Conservation (phyloP, 2,888 invertebrate species). For the Scaptomyza polygonia region DNA sequence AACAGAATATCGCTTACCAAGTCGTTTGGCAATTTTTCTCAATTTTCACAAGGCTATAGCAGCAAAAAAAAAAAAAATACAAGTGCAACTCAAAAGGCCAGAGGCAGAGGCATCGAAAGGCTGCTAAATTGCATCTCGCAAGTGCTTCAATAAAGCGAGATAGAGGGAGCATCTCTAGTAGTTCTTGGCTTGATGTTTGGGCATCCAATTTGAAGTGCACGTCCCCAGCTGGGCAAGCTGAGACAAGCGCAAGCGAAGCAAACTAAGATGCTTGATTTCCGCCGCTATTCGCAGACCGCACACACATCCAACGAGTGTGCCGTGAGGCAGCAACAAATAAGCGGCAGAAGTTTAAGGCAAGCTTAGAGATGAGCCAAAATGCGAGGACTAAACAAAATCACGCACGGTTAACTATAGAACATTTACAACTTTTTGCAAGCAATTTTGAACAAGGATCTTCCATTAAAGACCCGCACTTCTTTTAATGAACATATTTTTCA, state of each 20-base stretch:
- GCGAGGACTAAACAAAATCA: background rate
- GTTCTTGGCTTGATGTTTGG: slow-evolving; percentile 63
- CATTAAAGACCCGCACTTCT: too few species aligned
- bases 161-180: background rate
- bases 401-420: background rate
- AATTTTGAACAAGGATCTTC: too few species aligned
- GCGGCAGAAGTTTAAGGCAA: slow-evolving; percentile 23
- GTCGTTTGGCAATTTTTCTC: slow-evolving; percentile 81
- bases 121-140: slow-evolving; percentile 49
- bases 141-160: slow-evolving; percentile 26
- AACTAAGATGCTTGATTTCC: slow-evolving; percentile 40
- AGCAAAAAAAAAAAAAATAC: background rate
- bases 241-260: background rate
- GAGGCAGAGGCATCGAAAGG: slow-evolving; percentile 33
- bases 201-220: slow-evolving; percentile 73
- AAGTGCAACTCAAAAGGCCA: slow-evolving; percentile 44
- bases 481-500: too few species aligned
- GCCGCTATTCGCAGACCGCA: slow-evolving; percentile 21
- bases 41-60: slow-evolving; percentile 70
- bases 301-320: slow-evolving; percentile 1
- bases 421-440: too few species aligned
- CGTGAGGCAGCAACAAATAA: slow-evolving; percentile 22
- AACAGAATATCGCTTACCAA: slow-evolving; percentile 79
- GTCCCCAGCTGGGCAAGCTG: slow-evolving; percentile 12
- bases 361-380: slow-evolving; percentile 5